phyloP scores from a whole-genome alignment of 2,113 vertebrate genomes.

The Pedionomus torquatus region DNA sequence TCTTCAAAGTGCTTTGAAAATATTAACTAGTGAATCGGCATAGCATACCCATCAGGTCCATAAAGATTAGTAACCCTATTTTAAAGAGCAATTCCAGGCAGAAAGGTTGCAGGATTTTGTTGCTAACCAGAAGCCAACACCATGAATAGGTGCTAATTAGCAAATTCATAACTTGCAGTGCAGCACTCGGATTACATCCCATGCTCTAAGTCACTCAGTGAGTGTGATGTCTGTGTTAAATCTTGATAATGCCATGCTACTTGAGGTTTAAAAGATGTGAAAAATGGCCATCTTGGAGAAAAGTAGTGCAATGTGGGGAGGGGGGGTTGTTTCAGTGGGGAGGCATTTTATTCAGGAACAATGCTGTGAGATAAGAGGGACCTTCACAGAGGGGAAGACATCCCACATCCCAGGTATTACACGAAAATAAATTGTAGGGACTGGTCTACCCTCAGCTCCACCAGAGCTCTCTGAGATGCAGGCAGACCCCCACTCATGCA shows the following conservation, averaged over 20 bases:
- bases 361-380: neutral
- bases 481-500: neutral
- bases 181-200: neutral
- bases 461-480: rapidly evolving
- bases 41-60: neutral
- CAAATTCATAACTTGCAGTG: neutral
- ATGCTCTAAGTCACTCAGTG: neutral
- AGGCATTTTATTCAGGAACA: neutral
- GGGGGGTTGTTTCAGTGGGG: neutral
- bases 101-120: neutral
- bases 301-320: rapidly evolving
- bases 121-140: neutral
- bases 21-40: neutral
- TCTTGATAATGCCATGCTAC: rapidly evolving
- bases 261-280: neutral
- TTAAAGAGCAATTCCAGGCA: neutral
- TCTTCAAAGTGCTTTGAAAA: conserved; percentile 66
- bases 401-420: rapidly evolving
- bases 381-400: neutral
- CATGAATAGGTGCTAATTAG: neutral
- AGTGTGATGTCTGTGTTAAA: neutral
- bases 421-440: rapidly evolving
- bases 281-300: neutral
- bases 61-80: conserved; percentile 7
- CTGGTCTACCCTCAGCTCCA: neutral